Base-by-base conservation (phyloP, 2,113 vertebrate species). In the Daboia siamensis region DNA sequence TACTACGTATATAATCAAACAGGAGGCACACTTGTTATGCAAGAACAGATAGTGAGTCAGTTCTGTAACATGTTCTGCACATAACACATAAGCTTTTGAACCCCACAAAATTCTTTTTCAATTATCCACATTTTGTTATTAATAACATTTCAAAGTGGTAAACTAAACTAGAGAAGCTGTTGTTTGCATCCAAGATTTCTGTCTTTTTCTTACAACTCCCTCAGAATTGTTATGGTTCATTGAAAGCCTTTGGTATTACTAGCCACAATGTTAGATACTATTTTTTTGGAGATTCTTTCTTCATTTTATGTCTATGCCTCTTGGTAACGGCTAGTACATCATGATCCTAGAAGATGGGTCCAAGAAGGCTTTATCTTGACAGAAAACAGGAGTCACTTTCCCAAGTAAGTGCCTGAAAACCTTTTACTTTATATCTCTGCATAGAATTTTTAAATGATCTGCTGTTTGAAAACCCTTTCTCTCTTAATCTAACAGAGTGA, bases 51-150 rank as follows among this genome's bases (percentile, higher is more conserved):
- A 4, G 48, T 56, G 57, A 89, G 48, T 29, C 52, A 89, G 7
- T 59, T 92, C 69, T 85, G 6, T 88, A 85, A 85, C 51, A 59
- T 51, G 24, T 85, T 85, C 52, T 84, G 46, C n/a, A n/a, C n/a
- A n/a, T n/a, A 92, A 92, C 69, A 92, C 33, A 59, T 92, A 90
- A 92, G 88, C 74, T 92, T 90, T 92, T 92, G 88, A 92, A 69
- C 55, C 61, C 44, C 88, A 52, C 1, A 24, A 90, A 92, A 74
- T 33, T 86, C 54, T 54, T 92, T 87, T 85, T 74, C 74, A 90
- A 90, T 56, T 39, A 61, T 61, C 88, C 21, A 24, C 57, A 29
- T 56, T 51, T 26, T 90, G 51, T 95, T 95, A 90, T 74, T 93
- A 92, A 93, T 95, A 91, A 33, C 46, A 69, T 61, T 52, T 44